A percentile compares a stretch with the other conserved stretches of the same genome.
Conservation (phyloP, 1,140 invertebrate genomes). For the Wiebesia pumilae region DNA sequence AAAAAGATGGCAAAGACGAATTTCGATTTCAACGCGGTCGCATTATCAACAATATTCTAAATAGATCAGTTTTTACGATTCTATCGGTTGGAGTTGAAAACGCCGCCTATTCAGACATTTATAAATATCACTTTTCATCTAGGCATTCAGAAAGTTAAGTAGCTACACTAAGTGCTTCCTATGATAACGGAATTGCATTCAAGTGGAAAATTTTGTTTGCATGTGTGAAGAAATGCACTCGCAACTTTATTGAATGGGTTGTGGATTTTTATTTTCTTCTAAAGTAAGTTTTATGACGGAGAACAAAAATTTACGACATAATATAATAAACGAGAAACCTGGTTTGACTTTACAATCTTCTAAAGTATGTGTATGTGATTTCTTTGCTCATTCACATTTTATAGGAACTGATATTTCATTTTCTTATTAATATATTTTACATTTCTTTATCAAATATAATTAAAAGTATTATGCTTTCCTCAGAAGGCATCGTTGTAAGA, state of each 20-base stretch:
- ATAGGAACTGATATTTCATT: too few species aligned
- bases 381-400: not conserved
- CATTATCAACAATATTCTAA: not conserved
- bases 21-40: not conserved
- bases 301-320: not conserved
- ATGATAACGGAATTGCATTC: not conserved
- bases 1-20: too few species aligned
- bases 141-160: not conserved
- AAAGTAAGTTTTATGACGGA: not conserved
- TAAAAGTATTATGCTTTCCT: too few species aligned
- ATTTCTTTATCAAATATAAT: too few species aligned
- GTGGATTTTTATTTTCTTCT: not conserved
- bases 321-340: not conserved
- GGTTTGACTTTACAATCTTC: not conserved
- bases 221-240: not conserved
- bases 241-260: not conserved
- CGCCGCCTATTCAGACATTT: not conserved
- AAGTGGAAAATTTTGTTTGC: not conserved
- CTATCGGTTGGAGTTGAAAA: not conserved
- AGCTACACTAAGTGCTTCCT: not conserved
- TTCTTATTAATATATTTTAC: too few species aligned
- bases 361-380: not conserved
- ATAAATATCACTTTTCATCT: not conserved
- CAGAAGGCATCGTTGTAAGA: too few species aligned
- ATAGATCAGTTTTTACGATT: not conserved